These are phyloP conservation scores for Arothron firmamentum DNA, from an alignment of 2,113 vertebrate genomes.

Conservation along the genomic window DNA sequence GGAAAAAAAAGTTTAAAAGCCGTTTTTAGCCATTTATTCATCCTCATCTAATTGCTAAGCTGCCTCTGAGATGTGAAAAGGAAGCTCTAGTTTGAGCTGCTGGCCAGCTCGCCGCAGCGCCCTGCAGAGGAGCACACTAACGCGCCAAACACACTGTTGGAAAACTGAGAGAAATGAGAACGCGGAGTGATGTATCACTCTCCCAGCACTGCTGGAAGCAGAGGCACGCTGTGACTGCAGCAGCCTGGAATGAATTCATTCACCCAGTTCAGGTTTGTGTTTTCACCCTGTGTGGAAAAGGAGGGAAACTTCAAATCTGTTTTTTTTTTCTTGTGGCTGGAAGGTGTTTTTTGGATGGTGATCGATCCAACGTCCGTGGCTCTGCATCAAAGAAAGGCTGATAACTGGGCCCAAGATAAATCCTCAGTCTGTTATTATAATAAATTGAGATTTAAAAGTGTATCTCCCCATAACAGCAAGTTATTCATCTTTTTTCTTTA, in stretches of 20 bases:
- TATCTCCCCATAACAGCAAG: too few relatives aligned
- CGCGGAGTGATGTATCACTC: constrained; percentile 54
- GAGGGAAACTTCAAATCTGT: constrained; percentile 7
- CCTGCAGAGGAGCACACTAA: too few relatives aligned
- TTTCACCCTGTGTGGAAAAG: constrained; percentile 33
- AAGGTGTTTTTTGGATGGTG: background rate
- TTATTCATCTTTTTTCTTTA: too few relatives aligned
- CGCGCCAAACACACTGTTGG: constrained; percentile 51
- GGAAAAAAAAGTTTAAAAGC: constrained; percentile 15
- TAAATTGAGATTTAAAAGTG: background rate
- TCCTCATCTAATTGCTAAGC: constrained; percentile 25
- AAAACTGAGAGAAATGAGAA: constrained; percentile 51
- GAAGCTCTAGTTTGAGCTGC: constrained; percentile 47
- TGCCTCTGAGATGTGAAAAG: constrained; percentile 63
- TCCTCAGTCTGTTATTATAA: background rate
- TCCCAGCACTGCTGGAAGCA: constrained; percentile 42
- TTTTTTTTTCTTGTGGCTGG: background rate
- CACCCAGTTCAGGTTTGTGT: constrained; percentile 54
- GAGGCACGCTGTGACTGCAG: constrained; percentile 41
- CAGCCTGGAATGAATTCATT: constrained; percentile 53
- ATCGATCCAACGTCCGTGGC: background rate
- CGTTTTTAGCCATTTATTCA: too few relatives aligned
- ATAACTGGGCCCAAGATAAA: background rate
- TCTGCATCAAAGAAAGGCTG: background rate
- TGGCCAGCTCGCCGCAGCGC: constrained; percentile 22